Conservation (phyloP, 2,888 invertebrate genomes). For the Perizoma affinitatum region DNA sequence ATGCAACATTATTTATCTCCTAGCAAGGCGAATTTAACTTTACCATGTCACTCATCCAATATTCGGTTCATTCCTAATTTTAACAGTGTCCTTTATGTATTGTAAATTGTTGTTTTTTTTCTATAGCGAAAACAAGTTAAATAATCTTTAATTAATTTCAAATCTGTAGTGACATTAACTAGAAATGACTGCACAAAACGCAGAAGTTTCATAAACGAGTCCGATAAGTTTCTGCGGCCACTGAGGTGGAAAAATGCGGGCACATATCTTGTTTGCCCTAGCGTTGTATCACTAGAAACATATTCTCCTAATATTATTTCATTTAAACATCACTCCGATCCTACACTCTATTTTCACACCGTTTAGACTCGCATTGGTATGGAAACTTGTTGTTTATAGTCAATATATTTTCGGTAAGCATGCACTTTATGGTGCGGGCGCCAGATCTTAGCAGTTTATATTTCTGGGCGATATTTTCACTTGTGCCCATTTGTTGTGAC, state of each 20-base stretch:
- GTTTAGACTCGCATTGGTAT: conserved; percentile 41
- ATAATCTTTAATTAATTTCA: too few species aligned
- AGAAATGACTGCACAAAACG: conserved; percentile 2
- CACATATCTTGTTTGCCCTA: conserved; percentile 57
- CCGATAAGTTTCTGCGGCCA: conserved; percentile 11
- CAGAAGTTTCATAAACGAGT: conserved; percentile 19
- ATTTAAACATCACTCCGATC: conserved; percentile 39
- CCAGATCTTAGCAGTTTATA: conserved; percentile 66
- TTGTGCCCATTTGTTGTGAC: conserved; percentile 27
- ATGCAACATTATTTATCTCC: too few species aligned
- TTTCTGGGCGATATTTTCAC: conserved; percentile 48
- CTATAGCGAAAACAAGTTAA: too few species aligned
- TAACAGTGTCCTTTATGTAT: too few species aligned
- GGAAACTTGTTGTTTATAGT: conserved; percentile 57
- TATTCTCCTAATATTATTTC: conserved; percentile 61
- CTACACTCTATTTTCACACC: conserved; percentile 35
- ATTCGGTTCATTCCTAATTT: too few species aligned
- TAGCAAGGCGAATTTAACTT: too few species aligned
- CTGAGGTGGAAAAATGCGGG: conserved; percentile 47
- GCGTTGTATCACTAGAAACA: conserved; percentile 53
- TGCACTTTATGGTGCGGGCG: conserved; percentile 59
- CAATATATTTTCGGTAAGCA: conserved; percentile 61
- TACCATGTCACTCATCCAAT: too few species aligned
- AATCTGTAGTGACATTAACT: too few species aligned
- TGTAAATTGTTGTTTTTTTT: too few species aligned